Percentiles rank a stretch among this genome's conserved stretches.
These are phyloP conservation scores for Heliconius charithonia DNA, from an alignment of 2,888 invertebrate genomes.

Conservation along the genomic window DNA sequence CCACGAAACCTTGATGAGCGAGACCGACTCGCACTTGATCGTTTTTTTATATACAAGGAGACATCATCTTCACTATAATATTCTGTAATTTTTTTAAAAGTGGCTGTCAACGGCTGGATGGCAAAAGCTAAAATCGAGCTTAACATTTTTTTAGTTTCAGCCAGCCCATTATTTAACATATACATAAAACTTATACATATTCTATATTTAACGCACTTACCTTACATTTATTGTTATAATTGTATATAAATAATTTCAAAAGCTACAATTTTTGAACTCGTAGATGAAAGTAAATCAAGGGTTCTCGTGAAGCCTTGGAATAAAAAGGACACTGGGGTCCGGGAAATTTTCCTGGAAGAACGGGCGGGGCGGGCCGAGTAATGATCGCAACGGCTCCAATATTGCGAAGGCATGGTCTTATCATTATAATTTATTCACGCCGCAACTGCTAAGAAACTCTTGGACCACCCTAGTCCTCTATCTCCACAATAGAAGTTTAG, in stretches of 20 bases:
- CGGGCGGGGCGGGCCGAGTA: constrained; percentile 46
- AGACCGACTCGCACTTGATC: too few species aligned
- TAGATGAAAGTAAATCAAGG: constrained; percentile 49
- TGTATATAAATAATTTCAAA: background rate
- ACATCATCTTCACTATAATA: too few species aligned
- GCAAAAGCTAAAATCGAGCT: too few species aligned
- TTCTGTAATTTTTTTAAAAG: too few species aligned
- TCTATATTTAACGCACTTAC: background rate
- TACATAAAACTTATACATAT: too few species aligned
- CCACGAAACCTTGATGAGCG: too few species aligned
- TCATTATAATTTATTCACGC: constrained; percentile 82
- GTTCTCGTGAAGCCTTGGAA: constrained; percentile 34
- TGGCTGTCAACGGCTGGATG: too few species aligned
- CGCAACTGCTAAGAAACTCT: constrained; percentile 61
- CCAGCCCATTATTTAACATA: too few species aligned
- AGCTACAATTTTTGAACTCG: constrained; percentile 17
- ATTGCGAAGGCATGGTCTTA: constrained; percentile 76
- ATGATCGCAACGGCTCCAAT: constrained; percentile 80
- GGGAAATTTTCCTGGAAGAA: constrained; percentile 38
- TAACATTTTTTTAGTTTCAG: too few species aligned
- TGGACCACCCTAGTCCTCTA: constrained; percentile 36
- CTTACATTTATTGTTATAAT: background rate
- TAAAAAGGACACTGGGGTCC: constrained; percentile 39
- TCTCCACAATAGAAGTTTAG: constrained; percentile 30
- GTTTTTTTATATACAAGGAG: too few species aligned